Base-by-base conservation (phyloP, 2,113 vertebrate species). In the Trematocara unimaculatum region DNA sequence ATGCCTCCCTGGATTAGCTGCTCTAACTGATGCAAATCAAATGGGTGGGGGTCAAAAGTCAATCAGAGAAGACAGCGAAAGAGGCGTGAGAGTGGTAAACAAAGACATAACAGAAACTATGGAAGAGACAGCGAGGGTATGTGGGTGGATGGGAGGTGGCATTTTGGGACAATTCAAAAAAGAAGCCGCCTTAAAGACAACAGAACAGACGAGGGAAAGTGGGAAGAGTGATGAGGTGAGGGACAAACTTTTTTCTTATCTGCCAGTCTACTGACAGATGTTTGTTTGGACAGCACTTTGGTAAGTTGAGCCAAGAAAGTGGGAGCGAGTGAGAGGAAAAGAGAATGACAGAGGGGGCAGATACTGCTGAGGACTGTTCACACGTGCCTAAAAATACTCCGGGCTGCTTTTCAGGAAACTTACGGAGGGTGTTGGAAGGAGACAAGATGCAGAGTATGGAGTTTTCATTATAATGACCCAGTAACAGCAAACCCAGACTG, bases 401-500 rank as follows among this genome's bases (percentile, higher is more conserved):
- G 2, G 83, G 80, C 62, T 84, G 82, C 88, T 91, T 91, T 93
- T 94, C 84, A 93, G 91, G 89, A 90, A 95, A 92, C 91, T 86
- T 82, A 87, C 15, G 45, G 89, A 80, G 85, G 90, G 87, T 82
- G 93, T 92, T 79, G 93, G 90, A 85, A 85, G 62, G 35, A 87
- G 79, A 77, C 84, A 81, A 90, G 23, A 51, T 4, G 45, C 82
- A 81, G 33, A 84, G 40, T 53, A 56, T 15, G 64, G 78, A 70
- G 62, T 35, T 26, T 53, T 70, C 82, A 54, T 84, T 72, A 81
- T 54, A 67, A 53, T 49, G 84, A 82, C 79, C 77, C 26, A 45
- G 18, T 35, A 87, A 77, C 47, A 82, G 35, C 42, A 62, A 82
- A 55, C 26, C 82, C 51, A 4, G 12, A 54, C 83, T 90, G 83